Conservation (phyloP, 2,113 vertebrate species). For the Corythaeola cristata region DNA sequence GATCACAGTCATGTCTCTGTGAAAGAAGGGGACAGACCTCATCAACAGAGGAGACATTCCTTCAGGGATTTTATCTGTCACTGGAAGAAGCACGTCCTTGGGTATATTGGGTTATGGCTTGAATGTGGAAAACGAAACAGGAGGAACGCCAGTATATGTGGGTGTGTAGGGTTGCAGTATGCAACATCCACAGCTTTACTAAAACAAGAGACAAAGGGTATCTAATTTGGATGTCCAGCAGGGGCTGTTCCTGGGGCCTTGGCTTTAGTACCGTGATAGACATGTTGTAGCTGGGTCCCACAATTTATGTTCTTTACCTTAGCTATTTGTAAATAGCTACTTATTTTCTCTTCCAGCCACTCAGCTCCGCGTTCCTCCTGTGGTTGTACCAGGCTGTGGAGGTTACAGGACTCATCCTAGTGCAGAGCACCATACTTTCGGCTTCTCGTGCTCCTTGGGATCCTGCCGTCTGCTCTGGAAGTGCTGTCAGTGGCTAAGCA, state of each 20-base stretch:
- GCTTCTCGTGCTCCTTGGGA: neutral
- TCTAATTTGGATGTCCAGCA: neutral
- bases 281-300: neutral
- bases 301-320: neutral
- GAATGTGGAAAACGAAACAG: neutral
- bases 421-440: fast-evolving
- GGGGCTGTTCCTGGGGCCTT: neutral
- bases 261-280: neutral
- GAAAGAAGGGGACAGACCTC: neutral
- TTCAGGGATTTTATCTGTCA: neutral
- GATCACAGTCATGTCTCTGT: neutral
- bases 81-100: neutral
- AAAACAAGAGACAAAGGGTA: neutral
- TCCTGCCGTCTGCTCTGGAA: neutral
- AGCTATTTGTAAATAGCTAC: neutral
- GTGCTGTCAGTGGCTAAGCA: fast-evolving
- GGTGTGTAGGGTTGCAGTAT: neutral
- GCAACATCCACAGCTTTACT: neutral
- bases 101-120: neutral
- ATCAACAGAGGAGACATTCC: neutral
- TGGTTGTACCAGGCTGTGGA: neutral
- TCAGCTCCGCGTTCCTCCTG: neutral
- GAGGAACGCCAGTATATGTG: fast-evolving
- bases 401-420: neutral
- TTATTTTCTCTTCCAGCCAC: neutral